Base-by-base conservation (phyloP, 2,797 vertebrate genomes). In the Phrynocephalus guinanensis region DNA sequence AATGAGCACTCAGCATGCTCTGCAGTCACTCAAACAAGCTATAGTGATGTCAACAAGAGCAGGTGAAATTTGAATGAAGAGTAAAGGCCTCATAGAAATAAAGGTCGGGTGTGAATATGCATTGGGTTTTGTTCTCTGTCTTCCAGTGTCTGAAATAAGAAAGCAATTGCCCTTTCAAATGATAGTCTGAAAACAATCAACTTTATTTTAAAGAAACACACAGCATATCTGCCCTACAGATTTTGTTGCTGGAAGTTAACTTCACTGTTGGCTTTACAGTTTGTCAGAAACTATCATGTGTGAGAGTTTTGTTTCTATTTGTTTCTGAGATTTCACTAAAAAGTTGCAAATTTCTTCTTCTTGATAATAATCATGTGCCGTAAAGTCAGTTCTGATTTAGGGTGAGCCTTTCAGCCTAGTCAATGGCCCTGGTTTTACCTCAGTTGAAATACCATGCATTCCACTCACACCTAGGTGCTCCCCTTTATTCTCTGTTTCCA, bases 21-120 rank as follows among this genome's bases (percentile, higher is more conserved):
- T 90, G 78, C 24, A 87, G 73, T 82, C 68, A 84, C 24, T 90
- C 89, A 80, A 70, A 85, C 86, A 90, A 44, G 86, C 84, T 90
- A 67, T 20, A 87, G 1, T 28, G 38, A 22, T 83, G 87, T 33
- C 28, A 88, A 75, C 11, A 71, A 77, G 76, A 80, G 1, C 3
- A 71, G 84, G 50, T 84, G 1, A 70, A 82, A 86, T 92, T 86
- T 86, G 80, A 93, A 91, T 82, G 48, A 72, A 68, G n/a, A 92
- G 85, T 0, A 83, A 38, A 89, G 11, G 79, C 82, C 68, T 5
- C 15, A 81, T 70, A 84, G 79, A 88, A 93, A 84, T 6, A 92
- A 91, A 85, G 0, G 0, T 28, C 24, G 7, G 67, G 10, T 83
- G 91, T 89, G 30, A 93, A 84, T 5, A 83, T 38, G 71, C n/a